Evolutionary conservation across 53 echinoderm and acorn worm species (phyloP), one percentile per base, ranked within the genome.

Genomic region (Apostichopus leukothele): DNA sequence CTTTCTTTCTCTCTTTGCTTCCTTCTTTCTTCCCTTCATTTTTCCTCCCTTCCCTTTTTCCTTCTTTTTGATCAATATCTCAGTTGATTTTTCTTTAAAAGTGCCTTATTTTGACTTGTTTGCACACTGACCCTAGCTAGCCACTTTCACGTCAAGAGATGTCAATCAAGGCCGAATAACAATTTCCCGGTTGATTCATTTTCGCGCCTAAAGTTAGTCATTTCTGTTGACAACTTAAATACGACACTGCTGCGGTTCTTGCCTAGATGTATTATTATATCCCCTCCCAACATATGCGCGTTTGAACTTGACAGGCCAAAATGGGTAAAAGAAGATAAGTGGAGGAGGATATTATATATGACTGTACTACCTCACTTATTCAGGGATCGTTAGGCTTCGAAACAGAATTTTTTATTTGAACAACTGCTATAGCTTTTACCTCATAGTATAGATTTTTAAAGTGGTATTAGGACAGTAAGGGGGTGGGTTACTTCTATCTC

Each of bases 121-220:
- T 26, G 76, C 16, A 50, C 26, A 51, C 51, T 51, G 76, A 76
- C 78, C 78, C 51, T 52, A 78, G 50, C 50, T 76, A 76, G 76
- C 76, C 12, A 51, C 79, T 53, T 54, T 7, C 18, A 52, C 18
- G 54, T 52, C 79, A 5, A 7, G 79, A 79, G 5, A 79, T 79
- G 79, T 79, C 79, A 79, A 52, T 79, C 79, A 79, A 51, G 14
- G 54, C 52, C 51, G 14, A 79, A 52, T 52, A 79, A 79, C 18
- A 21, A 52, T 52, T 78, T 52, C 79, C 79, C 11, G 79, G 52
- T 79, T 79, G 79, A 79, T 79, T 79, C 79, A 79, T 79, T 53
- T 79, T 79, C 79, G 52, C 79, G 79, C 79, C 79, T 53, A 79
- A 53, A 79, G 52, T 79, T 51, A 79, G 79, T 79, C 79, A 79